A percentile compares a stretch with the other conserved stretches of the same genome.
These are phyloP conservation scores for Campylomormyrus numenius DNA, from an alignment of 2,113 vertebrate species.

Conservation along the genomic window DNA sequence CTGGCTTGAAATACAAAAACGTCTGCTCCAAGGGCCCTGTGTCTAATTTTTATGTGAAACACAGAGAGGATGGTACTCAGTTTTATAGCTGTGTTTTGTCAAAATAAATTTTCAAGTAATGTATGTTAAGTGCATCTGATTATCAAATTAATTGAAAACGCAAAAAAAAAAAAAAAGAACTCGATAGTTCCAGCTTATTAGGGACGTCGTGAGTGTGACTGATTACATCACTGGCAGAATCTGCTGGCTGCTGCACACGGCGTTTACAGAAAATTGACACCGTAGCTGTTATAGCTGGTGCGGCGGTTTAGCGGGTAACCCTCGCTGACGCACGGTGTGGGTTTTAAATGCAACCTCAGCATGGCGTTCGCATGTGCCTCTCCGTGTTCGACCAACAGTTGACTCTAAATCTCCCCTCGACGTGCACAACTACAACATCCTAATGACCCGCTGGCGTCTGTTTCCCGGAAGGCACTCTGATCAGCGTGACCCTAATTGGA, in stretches of 20 bases:
- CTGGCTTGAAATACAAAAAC: neutral
- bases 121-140: neutral
- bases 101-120: neutral
- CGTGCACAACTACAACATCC: neutral
- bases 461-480: neutral
- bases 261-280: neutral
- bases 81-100: neutral
- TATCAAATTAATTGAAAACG: neutral
- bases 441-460: neutral
- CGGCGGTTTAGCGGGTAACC: neutral
- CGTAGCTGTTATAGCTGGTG: neutral
- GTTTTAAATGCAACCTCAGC: neutral
- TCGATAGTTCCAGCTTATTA: neutral
- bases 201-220: neutral
- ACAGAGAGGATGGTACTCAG: neutral
- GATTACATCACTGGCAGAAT: neutral
- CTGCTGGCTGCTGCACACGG: neutral
- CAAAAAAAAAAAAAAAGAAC: neutral
- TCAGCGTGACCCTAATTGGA: conserved; percentile 1
- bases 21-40: neutral
- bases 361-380: neutral
- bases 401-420: neutral
- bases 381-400: neutral
- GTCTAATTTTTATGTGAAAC: neutral
- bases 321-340: neutral